Conservation (phyloP, 1,140 invertebrate species). For the Drosophila sturtevanti region DNA sequence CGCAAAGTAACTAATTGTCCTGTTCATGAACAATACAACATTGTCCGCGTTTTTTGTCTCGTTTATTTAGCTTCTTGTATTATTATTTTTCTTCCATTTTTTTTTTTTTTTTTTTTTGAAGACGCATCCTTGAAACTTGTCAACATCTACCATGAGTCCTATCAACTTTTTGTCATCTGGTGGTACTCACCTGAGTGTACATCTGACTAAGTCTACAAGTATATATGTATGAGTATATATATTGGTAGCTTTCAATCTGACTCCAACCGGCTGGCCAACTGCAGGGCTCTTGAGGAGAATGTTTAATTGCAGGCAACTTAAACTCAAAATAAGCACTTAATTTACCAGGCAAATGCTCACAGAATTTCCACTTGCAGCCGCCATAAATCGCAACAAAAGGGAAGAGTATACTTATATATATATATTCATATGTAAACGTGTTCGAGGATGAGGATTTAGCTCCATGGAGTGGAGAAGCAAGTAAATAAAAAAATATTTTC, state of each 20-base stretch:
- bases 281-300: slow-evolving; percentile 53
- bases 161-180: slow-evolving; percentile 11
- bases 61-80: not conserved
- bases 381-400: slow-evolving; percentile 45
- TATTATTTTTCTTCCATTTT: too few species aligned
- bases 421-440: slow-evolving; percentile 25
- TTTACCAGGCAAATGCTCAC: slow-evolving; percentile 73
- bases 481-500: slow-evolving; percentile 36
- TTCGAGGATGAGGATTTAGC: not conserved
- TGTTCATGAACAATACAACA: not conserved
- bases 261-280: slow-evolving; percentile 44
- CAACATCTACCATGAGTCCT: slow-evolving; percentile 4
- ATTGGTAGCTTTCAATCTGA: slow-evolving; percentile 5
- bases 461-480: slow-evolving; percentile 33
- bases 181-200: not conserved
- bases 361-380: slow-evolving; percentile 56
- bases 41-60: not conserved
- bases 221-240: not conserved
- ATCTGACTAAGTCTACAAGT: not conserved
- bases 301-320: slow-evolving; percentile 76
- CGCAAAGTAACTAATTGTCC: not conserved
- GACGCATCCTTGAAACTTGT: not conserved
- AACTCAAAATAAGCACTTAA: slow-evolving; percentile 79
- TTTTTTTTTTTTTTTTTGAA: not conserved
- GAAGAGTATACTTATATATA: slow-evolving; percentile 17